A percentile compares a stretch with the other conserved stretches of the same genome.
These are phyloP conservation scores for Chalcis sispes DNA, from an alignment of 2,888 invertebrate species.

Conservation along the genomic window DNA sequence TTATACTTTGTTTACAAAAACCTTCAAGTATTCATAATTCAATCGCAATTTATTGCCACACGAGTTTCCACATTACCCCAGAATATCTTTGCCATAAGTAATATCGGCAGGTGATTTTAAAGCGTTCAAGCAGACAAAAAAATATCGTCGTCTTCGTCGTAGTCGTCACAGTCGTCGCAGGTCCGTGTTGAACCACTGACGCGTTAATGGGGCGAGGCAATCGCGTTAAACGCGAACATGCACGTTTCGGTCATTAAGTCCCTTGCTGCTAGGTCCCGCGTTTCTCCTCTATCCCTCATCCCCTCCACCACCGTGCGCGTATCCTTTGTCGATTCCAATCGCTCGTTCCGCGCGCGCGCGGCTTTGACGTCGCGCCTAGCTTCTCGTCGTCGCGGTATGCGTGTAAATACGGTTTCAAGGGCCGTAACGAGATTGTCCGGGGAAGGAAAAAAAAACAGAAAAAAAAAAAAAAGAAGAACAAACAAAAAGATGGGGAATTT, in stretches of 20 bases:
- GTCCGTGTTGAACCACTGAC: conserved; percentile 60
- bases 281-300: too few relatives aligned
- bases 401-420: background rate
- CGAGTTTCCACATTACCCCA: too few relatives aligned
- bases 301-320: background rate
- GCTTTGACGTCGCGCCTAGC: conserved; percentile 23
- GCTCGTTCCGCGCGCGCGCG: background rate
- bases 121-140: conserved; percentile 2
- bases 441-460: background rate
- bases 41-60: too few relatives aligned
- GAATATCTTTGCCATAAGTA: too few relatives aligned
- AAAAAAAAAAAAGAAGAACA: too few relatives aligned
- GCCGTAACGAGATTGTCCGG: conserved; percentile 23
- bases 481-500: background rate
- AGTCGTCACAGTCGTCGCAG: conserved; percentile 29
- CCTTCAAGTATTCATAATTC: too few relatives aligned
- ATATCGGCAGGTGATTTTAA: conserved; percentile 9
- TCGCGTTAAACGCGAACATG: conserved; percentile 63
- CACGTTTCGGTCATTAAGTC: conserved; percentile 65
- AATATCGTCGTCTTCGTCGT: conserved; percentile 2
- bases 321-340: conserved; percentile 29
- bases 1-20: too few relatives aligned
- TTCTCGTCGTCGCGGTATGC: too few relatives aligned
- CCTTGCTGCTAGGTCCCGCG: too few relatives aligned
- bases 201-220: conserved; percentile 67